Base-by-base conservation (phyloP, 2,888 invertebrate species). In the Heliconius ethilla region DNA sequence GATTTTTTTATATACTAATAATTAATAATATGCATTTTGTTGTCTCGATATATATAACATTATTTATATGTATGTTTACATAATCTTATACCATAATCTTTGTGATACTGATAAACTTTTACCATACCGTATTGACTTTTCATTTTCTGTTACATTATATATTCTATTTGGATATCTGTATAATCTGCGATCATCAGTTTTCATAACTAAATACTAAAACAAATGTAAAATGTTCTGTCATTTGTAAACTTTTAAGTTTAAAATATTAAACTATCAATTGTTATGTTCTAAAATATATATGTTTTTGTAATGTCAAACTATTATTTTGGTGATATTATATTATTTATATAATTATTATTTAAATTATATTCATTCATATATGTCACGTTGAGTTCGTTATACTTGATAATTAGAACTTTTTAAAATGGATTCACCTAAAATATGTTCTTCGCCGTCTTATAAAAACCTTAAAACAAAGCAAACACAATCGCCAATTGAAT, bases 401-500 rank as follows among this genome's bases (percentile, higher is more conserved):
- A 66, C 72, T 67, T 18, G 0, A 40, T 18, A 18, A 27, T 45
- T 63, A 27, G 37, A 25, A 25, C 18, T 73, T 70, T 72, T 82
- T 75, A 40, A 40, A 51, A 92, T 92, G 92, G 89, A 87, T 86
- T 90, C 88, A 7, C 85, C 86, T 62, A 85, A 83, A 79, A 59
- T 82, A 29, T 84, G 79, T 81, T 85, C 86, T 9, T 90, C 91
- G 2, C 92, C 91, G 13, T 89, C 88, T 63, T 94, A 86, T 79
- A 91, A 89, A 85, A 88, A 94, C 84, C 78, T 93, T 51, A 87
- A 85, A 72, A 81, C 79, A 1, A 87, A 85, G 80, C 87, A 87
- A 37, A 89, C 87, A 80, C 90, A 90, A 75, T 93, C 94, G 6
- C 94, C 93, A 7, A 84, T 90, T 78, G 92, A 93, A 83, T 78